Base-by-base conservation (phyloP, 2,113 vertebrate genomes). In the Sorex fumeus region DNA sequence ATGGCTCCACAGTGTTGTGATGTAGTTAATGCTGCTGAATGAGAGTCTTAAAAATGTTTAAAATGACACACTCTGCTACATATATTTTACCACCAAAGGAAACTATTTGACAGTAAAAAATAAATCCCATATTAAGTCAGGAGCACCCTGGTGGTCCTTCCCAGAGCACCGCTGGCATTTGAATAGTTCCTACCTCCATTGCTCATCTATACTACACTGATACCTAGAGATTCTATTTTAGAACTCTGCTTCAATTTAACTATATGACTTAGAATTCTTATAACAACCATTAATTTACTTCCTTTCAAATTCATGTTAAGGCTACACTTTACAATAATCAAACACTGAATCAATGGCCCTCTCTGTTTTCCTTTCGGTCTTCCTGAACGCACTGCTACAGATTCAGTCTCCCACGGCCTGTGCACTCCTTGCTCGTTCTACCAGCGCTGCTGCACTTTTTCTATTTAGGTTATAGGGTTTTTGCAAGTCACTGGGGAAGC, bases 401-500 rank as follows among this genome's bases (percentile, higher is more conserved):
- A 62, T 69, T 60, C 23, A 3, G 60, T 45, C 32, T 67, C 34
- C 2, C 11, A 80, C 45, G 23, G 45, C 60, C n/a, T 23, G 53
- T 66, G 28, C 40, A 47, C 19, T 88, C 76, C 79, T 16, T 16
- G 67, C 64, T 83, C 80, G 40, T 53, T 77, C 71, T 88, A 9
- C 19, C 57, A 88, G 8, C 1, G 30, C 27, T 11, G 12, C 57
- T 81, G 83, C 90, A 50, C 21, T 72, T 85, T 76, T 76, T 94
- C 34, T 77, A 94, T 79, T 84, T 88, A 88, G 62, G 85, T 90
- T 83, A 94, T 0, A 70, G 53, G 80, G 83, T 82, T 85, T 95
- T 76, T 91, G 74, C 60, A 79, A 96, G 90, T 94, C 82, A 91
- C 64, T 83, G 53, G 8, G 53, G 88, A 94, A 74, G 69, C 67